Conservation (phyloP, 2,888 invertebrate genomes). For the Rotaria magnacalcarata region DNA sequence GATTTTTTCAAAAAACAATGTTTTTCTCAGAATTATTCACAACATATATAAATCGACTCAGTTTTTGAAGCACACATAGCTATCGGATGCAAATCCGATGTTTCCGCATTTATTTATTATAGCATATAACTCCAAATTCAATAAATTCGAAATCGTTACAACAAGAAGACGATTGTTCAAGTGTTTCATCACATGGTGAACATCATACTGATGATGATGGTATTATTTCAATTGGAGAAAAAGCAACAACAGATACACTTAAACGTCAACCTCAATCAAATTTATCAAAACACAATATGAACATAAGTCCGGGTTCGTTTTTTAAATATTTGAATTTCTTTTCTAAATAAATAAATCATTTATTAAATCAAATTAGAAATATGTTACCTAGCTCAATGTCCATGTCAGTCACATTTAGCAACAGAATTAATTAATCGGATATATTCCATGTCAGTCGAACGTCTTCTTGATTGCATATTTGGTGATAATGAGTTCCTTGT, state of each 20-base stretch:
- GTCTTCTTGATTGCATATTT: conserved; percentile 15
- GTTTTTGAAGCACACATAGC: too few species aligned
- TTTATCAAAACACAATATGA: not conserved
- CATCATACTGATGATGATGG: not conserved
- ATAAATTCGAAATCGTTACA: not conserved
- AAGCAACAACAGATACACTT: not conserved
- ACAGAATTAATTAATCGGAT: conserved; percentile 28
- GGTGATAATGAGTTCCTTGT: conserved; percentile 25
- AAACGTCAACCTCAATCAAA: not conserved
- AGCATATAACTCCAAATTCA: not conserved
- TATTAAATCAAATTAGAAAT: not conserved
- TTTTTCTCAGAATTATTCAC: too few species aligned
- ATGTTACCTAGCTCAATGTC: not conserved
- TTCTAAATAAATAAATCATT: too few species aligned
- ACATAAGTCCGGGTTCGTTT: not conserved
- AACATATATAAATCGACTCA: too few species aligned
- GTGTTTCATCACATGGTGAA: not conserved
- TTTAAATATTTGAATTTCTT: too few species aligned
- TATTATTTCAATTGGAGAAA: not conserved
- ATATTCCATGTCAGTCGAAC: conserved; percentile 21
- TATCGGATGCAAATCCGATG: too few species aligned
- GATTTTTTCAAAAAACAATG: too few species aligned
- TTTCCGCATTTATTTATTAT: not conserved
- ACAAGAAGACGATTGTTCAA: not conserved
- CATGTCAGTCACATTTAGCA: conserved; percentile 18